phyloP scores from a whole-genome alignment of 2,888 invertebrate genomes.

The Pteria penguin region DNA sequence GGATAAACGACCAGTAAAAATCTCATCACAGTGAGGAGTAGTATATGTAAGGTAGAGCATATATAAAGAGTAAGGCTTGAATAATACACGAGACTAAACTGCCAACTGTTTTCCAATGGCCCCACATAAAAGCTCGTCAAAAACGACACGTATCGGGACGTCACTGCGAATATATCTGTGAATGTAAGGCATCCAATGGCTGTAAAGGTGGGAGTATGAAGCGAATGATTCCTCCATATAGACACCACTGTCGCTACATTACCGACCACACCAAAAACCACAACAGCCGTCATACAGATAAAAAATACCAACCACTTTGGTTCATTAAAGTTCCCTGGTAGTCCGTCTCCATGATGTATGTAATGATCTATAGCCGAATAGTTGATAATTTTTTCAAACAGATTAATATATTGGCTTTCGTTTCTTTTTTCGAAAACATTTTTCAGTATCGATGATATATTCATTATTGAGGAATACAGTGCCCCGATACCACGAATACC shows the following conservation, averaged over 20 bases:
- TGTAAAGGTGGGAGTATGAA: neutral
- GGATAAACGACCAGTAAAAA: neutral
- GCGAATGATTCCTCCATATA: neutral
- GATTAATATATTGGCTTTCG: no score
- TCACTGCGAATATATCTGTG: neutral
- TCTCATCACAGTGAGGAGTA: neutral
- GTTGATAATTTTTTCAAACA: no score
- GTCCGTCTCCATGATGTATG: no score
- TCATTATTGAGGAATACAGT: no score
- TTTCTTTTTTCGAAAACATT: no score
- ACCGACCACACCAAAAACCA: neutral
- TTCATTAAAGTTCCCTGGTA: neutral
- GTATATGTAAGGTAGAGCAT: neutral
- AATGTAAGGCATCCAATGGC: neutral
- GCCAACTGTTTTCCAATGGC: neutral
- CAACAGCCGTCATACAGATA: neutral
- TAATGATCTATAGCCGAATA: no score
- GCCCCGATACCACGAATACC: no score
- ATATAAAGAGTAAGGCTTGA: neutral
- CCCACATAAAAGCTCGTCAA: neutral
- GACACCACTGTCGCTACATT: neutral
- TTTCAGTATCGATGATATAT: no score
- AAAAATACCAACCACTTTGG: neutral
- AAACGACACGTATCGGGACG: neutral
- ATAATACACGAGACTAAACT: neutral